Percentiles rank a stretch among this genome's conserved stretches.
Conservation (phyloP, 2,113 vertebrate species). For the Narcine bancroftii region DNA sequence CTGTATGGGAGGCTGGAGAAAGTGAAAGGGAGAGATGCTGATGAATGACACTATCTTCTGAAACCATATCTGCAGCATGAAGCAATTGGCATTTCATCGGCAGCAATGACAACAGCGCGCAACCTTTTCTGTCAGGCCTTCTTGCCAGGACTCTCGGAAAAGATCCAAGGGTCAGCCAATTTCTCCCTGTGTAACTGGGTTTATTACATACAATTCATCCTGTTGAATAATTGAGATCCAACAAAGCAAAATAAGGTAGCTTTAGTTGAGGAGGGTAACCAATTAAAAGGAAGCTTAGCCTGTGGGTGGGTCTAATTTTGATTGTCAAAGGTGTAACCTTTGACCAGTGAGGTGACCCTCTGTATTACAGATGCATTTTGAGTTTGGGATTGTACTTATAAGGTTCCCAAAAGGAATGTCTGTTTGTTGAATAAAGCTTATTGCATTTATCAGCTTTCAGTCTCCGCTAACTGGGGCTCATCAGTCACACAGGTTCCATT, state of each 20-base stretch:
- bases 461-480: too few relatives aligned
- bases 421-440: too few relatives aligned
- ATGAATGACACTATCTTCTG: not conserved
- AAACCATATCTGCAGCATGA: not conserved
- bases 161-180: not conserved
- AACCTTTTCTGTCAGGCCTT: not conserved
- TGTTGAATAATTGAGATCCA: not conserved
- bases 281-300: too few relatives aligned
- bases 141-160: not conserved
- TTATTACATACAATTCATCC: not conserved
- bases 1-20: too few relatives aligned
- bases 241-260: not conserved
- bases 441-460: too few relatives aligned
- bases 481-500: not conserved
- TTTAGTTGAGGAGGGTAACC: too few relatives aligned
- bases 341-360: too few relatives aligned
- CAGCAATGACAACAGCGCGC: not conserved
- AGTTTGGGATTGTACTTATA: too few relatives aligned
- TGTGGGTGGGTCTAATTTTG: too few relatives aligned
- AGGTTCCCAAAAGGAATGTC: too few relatives aligned
- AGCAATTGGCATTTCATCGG: not conserved
- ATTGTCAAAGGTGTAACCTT: too few relatives aligned
- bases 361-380: too few relatives aligned
- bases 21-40: not conserved
- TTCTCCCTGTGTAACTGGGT: not conserved